Base-by-base conservation (phyloP, 1,140 invertebrate species). In the Bursaphelenchus mucronatus region DNA sequence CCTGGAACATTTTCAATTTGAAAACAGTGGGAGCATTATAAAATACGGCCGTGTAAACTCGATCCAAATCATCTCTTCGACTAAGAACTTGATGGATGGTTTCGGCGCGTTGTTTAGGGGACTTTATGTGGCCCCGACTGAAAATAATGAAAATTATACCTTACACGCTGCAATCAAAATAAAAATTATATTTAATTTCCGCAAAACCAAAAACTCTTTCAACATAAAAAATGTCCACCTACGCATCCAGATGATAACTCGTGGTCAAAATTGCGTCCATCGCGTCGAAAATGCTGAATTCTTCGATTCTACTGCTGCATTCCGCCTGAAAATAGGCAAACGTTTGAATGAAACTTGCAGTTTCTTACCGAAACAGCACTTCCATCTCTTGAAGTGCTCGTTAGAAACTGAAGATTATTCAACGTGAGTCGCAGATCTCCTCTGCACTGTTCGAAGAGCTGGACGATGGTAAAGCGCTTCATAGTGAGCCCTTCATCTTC, bases 221-320 rank as follows among this genome's bases (percentile, higher is more conserved):
- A 55, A 46, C 30, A 6, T 55, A n/a, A 46, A 21, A 21, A 55
- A 55, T n/a, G 53, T 21, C 13, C n/a, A 43, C 40, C 8, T 15
- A 59, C 57, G 40, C 47, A n/a, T 59, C 57, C 40, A 40, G 10
- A 44, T 59, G 30, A n/a, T 39, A 17, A 50, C 52, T 59, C 15
- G 44, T 59, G 11, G 57, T 59, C 10, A 59, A 46, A 39, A 59
- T 59, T 11, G 40, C 13, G 45, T 59, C 40, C 41, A 59, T 30
- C 11, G 57, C 57, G 4, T 59, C 57, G 41, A 59, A 59, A n/a
- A 59, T 59, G 11, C 40, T 44, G 40, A 15, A 50, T 39, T 59
- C 13, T 15, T 39, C 41, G 11, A 41, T 59, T 39, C 30, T 11
- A 13, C 11, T 15, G 13, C 40, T 13, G 19, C 11, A 13, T 43